These are phyloP conservation scores for Oryzaephilus surinamensis DNA, from an alignment of 1,140 invertebrate species.

Conservation along the genomic window DNA sequence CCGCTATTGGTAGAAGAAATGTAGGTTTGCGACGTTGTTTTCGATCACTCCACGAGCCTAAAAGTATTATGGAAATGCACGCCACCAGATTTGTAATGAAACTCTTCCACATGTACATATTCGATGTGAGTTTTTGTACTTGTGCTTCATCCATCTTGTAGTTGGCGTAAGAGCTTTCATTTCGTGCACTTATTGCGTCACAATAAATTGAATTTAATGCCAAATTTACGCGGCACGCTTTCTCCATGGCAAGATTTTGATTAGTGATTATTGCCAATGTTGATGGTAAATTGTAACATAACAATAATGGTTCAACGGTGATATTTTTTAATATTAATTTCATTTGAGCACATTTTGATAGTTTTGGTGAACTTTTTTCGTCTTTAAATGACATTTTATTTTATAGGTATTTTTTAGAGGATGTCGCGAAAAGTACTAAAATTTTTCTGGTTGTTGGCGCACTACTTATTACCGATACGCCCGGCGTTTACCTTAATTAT, in stretches of 20 bases:
- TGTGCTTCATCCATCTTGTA: constrained; percentile 41
- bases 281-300: constrained; percentile 42
- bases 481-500: too few relatives aligned
- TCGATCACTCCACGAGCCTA: constrained; percentile 51
- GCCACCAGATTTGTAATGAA: constrained; percentile 46
- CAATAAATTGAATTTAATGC: constrained; percentile 45
- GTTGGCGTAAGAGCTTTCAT: constrained; percentile 34
- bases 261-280: constrained; percentile 41
- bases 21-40: constrained; percentile 47
- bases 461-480: too few relatives aligned
- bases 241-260: constrained; percentile 51
- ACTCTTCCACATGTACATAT: constrained; percentile 47
- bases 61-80: constrained; percentile 43
- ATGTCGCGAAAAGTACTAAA: too few relatives aligned
- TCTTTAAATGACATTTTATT: constrained; percentile 19
- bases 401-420: too few relatives aligned
- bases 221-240: constrained; percentile 53
- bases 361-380: not conserved
- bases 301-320: constrained; percentile 45
- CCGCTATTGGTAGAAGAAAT: constrained; percentile 43
- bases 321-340: constrained; percentile 32
- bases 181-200: constrained; percentile 41
- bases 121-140: constrained; percentile 45
- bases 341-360: constrained; percentile 14
- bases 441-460: too few relatives aligned